A percentile compares a stretch with the other conserved stretches of the same genome.
Evolutionary conservation across 2,113 vertebrate species (phyloP).

Genomic region (Haemorhous mexicanus): DNA sequence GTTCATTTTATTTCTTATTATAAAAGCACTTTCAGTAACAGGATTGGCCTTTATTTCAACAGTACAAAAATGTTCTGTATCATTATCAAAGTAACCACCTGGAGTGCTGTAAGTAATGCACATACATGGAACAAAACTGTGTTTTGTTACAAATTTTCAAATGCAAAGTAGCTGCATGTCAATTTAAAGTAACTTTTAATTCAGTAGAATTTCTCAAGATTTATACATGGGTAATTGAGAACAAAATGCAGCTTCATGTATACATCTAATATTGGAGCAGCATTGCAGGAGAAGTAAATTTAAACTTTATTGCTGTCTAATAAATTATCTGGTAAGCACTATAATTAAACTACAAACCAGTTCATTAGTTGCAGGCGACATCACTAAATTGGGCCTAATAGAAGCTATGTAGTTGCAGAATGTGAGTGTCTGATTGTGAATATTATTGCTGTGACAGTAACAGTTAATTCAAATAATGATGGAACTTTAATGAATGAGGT

Average conservation of each 20-base stretch:
- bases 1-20: not conserved
- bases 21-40: not conserved
- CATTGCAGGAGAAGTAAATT: slow-evolving; percentile 10
- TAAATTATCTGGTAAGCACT: slow-evolving; percentile 34
- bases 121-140: not conserved
- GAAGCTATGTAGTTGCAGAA: not conserved
- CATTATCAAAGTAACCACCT: slow-evolving; percentile 53
- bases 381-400: slow-evolving; percentile 6
- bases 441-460: slow-evolving; percentile 55
- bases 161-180: not conserved
- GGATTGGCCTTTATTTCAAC: not conserved
- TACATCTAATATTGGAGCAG: not conserved
- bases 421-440: slow-evolving; percentile 11
- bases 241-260: slow-evolving; percentile 8
- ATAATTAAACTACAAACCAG: slow-evolving; percentile 44
- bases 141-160: not conserved
- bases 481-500: slow-evolving; percentile 20
- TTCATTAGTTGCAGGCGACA: slow-evolving; percentile 17
- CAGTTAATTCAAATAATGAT: slow-evolving; percentile 54
- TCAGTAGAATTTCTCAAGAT: not conserved
- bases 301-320: slow-evolving; percentile 36
- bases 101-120: slow-evolving; percentile 36
- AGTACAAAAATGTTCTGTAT: not conserved
- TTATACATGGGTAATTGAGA: slow-evolving; percentile 25
- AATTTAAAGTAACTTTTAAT: not conserved